These are phyloP conservation scores for Lamellibrachia satsuma DNA, from an alignment of 2,888 invertebrate species.

Conservation along the genomic window DNA sequence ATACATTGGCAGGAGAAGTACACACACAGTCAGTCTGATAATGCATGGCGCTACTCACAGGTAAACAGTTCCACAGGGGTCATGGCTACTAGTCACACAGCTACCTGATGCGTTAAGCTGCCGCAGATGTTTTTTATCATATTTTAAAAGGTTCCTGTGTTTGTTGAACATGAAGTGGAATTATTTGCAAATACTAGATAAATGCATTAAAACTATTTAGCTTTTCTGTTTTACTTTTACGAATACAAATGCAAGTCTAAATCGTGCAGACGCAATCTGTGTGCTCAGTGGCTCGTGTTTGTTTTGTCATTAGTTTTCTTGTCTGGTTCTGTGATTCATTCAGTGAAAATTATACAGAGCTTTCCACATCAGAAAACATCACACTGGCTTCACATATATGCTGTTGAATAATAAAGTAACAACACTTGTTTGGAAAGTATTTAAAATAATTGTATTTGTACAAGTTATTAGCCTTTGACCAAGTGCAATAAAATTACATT, in stretches of 20 bases:
- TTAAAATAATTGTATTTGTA: background rate
- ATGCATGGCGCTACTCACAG: background rate
- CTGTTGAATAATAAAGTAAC: background rate
- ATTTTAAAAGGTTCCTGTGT: background rate
- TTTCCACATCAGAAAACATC: background rate
- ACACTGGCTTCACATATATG: background rate
- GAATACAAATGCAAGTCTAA: background rate
- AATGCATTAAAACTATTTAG: background rate
- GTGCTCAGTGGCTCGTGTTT: background rate
- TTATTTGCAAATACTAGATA: background rate
- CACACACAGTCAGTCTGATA: background rate
- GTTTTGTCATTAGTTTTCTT: background rate
- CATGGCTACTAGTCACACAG: background rate
- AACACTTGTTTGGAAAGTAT: background rate
- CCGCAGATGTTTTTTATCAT: background rate
- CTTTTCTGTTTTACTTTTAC: background rate
- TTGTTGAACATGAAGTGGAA: background rate
- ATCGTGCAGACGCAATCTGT: background rate
- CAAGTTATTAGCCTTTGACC: too few relatives aligned
- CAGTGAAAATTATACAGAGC: background rate
- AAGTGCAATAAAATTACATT: too few relatives aligned
- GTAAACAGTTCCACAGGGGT: background rate
- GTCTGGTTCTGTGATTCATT: background rate
- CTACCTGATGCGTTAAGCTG: background rate
- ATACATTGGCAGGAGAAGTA: background rate